These are phyloP conservation scores for Rhinopomastus cyanomelas DNA, from an alignment of 2,113 vertebrate species.

Conservation along the genomic window DNA sequence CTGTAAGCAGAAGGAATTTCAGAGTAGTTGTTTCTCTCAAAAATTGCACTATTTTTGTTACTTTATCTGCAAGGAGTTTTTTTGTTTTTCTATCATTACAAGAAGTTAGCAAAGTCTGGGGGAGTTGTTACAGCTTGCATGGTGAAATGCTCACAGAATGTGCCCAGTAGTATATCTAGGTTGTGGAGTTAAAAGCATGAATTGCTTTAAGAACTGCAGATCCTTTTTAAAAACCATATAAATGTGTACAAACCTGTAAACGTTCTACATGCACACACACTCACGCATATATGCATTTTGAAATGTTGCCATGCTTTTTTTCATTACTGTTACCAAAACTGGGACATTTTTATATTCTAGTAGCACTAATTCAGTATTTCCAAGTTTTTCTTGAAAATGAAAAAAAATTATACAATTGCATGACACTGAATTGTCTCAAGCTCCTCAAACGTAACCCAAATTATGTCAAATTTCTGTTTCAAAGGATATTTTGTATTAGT, in stretches of 20 bases:
- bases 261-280: fast-evolving
- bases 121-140: not conserved
- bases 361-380: not conserved
- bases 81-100: not conserved
- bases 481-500: not conserved
- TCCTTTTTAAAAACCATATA: not conserved
- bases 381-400: not conserved
- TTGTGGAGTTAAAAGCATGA: not conserved
- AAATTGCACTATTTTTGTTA: not conserved
- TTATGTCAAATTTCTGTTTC: not conserved
- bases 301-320: not conserved
- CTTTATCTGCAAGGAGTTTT: not conserved
- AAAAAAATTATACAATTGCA: not conserved
- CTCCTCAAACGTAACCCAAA: not conserved
- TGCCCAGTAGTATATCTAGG: not conserved
- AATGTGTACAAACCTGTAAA: not conserved
- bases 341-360: not conserved
- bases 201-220: not conserved
- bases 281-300: not conserved
- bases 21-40: not conserved
- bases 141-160: not conserved
- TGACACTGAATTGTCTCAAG: not conserved
- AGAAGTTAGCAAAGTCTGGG: not conserved
- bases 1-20: not conserved
- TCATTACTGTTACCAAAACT: not conserved